Conservation (phyloP, 2,888 invertebrate genomes). For the Euplagia quadripunctaria region DNA sequence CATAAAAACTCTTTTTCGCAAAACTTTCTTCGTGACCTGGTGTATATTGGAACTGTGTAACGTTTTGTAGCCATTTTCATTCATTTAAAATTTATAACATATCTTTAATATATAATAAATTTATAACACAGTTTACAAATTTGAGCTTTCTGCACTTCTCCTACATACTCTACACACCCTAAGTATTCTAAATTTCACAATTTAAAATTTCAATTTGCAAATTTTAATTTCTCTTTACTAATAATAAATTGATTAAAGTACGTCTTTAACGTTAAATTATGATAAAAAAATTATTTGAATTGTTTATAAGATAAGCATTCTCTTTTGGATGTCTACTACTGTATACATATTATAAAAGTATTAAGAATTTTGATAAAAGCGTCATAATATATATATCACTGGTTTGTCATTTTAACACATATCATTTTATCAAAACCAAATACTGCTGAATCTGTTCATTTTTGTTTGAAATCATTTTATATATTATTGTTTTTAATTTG, state of each 20-base stretch:
- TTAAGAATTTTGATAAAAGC: background rate
- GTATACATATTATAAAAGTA: background rate
- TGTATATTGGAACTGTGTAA: no score
- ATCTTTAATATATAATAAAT: no score
- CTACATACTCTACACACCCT: no score
- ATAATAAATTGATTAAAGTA: background rate
- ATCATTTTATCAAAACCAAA: background rate
- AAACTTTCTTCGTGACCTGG: no score
- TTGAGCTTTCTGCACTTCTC: background rate
- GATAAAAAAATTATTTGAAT: background rate
- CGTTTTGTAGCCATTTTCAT: background rate
- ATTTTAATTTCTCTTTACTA: no score
- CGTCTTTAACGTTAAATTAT: background rate
- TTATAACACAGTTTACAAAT: no score
- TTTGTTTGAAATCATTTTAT: background rate
- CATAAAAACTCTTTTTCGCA: no score
- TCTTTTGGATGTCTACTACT: background rate
- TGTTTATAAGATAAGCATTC: background rate
- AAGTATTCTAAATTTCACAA: no score
- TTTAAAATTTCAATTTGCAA: no score
- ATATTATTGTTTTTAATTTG: background rate
- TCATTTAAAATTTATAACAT: background rate
- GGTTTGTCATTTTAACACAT: background rate
- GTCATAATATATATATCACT: slow-evolving; percentile 1
- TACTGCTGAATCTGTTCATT: background rate